A percentile compares a stretch with the other conserved stretches of the same genome.
Conservation (phyloP, 2,888 invertebrate species). For the Standfussiana lucernea region DNA sequence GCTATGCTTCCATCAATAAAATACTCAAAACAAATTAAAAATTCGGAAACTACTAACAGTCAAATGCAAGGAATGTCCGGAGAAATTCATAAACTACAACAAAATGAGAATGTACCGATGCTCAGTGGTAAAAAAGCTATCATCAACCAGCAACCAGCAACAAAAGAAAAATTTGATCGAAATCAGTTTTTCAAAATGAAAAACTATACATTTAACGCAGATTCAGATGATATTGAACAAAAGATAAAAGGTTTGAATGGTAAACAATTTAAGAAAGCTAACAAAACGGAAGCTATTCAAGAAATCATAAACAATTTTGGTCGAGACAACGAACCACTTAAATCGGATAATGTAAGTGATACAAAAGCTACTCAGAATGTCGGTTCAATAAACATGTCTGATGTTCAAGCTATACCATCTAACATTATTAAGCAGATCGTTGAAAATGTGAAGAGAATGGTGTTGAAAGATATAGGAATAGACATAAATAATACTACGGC, state of each 20-base stretch:
- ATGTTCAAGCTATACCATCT: conserved; percentile 26
- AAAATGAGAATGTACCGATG: background rate
- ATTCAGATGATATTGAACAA: background rate
- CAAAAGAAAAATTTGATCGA: conserved; percentile 19
- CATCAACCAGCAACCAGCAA: background rate
- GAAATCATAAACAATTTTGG: conserved; percentile 12
- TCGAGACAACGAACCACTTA: background rate
- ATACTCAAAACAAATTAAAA: conserved; percentile 17
- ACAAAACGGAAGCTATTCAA: conserved; percentile 1
- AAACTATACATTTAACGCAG: background rate
- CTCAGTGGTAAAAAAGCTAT: conserved; percentile 23
- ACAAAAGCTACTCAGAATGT: background rate
- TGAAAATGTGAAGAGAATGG: conserved; percentile 78
- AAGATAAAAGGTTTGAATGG: background rate
- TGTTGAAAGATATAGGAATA: conserved; percentile 78
- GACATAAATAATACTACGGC: conserved; percentile 54
- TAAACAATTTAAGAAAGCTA: conserved; percentile 11
- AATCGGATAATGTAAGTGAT: background rate
- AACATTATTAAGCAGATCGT: conserved; percentile 79
- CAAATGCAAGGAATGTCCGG: background rate
- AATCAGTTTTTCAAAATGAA: conserved; percentile 34
- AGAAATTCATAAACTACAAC: conserved; percentile 12
- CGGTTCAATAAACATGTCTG: conserved; percentile 4
- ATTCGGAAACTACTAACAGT: background rate
- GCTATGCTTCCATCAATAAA: conserved; percentile 33